Base-by-base conservation (phyloP, 2,888 invertebrate species). In the Notocelia uddmanniana region DNA sequence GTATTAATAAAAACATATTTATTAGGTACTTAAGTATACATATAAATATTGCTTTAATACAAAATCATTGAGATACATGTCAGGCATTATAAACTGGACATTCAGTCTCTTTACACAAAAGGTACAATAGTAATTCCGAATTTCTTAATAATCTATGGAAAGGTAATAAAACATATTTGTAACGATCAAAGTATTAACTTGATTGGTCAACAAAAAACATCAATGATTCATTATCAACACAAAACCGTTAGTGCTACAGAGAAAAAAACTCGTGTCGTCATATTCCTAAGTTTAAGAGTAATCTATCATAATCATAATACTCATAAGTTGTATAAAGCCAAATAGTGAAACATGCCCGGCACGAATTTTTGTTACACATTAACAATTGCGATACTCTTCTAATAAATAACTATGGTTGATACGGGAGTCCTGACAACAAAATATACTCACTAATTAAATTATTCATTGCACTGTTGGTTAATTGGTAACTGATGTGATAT, bases 391-490 rank as follows among this genome's bases (percentile, higher is more conserved):
- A 15, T 6, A 41, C 15, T 41, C 15, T 6, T 48, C 34, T 41
- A 63, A 66, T 37, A 67, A 54, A 54, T 31, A 8, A 57, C 31
- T 19, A 18, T 31, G 21, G 21, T 50, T 48, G 19, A 52, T 21
- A 54, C 15, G 54, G 41, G n/a, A 41, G 54, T 41, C 45, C 34
- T 11, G 18, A 31, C n/a, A 62, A 52, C 52, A 60, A 57, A 31
- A 59, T 31, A 71, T 45, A 70, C 45, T 48, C 11, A 60, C 41
- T 60, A 59, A 10, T 58, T 64, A 48, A 59, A 10, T 58, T 64
- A 48, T 54, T 66, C 76, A 82, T 82, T 82, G 82, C 82, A 82
- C 82, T 78, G 72, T 59, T 69, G 76, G 78, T 74, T 76, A 74
- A 74, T 69, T 81, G 82, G 82, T 82, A 82, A 82, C 81, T 79